phyloP scores from a whole-genome alignment of 2,888 invertebrate species.

The Leistus spinibarbis region DNA sequence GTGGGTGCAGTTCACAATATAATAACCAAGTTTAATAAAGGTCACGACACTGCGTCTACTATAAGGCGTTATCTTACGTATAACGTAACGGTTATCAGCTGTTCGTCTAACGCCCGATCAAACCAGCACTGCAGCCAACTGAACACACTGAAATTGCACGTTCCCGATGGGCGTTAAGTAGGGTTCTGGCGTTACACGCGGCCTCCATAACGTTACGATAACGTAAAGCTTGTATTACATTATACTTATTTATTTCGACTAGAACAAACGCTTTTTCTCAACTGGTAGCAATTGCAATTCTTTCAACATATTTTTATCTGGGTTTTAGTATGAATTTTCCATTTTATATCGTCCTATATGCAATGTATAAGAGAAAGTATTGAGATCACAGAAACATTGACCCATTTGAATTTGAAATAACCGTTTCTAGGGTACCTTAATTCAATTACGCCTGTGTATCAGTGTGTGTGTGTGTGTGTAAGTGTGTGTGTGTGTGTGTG shows the following conservation, averaged over 20 bases:
- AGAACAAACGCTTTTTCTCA: too few relatives aligned
- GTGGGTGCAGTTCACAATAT: slow-evolving; percentile 34
- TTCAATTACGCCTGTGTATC: too few relatives aligned
- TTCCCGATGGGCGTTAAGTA: slow-evolving; percentile 15
- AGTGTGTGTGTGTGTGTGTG: too few relatives aligned
- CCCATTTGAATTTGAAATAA: too few relatives aligned
- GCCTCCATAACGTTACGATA: neutral
- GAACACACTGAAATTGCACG: slow-evolving; percentile 22
- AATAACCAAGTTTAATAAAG: slow-evolving; percentile 32
- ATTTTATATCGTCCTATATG: too few relatives aligned
- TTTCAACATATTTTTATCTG: too few relatives aligned
- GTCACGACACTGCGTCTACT: slow-evolving; percentile 21
- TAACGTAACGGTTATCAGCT: slow-evolving; percentile 28
- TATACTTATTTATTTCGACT: neutral
- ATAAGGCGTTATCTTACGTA: slow-evolving; percentile 16
- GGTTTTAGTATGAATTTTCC: too few relatives aligned
- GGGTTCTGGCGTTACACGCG: slow-evolving; percentile 12
- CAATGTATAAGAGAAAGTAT: too few relatives aligned
- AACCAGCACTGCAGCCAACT: neutral
- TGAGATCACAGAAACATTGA: too few relatives aligned
- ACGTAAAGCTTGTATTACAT: neutral
- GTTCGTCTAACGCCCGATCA: slow-evolving; percentile 5
- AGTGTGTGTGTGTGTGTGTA: too few relatives aligned
- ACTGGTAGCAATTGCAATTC: too few relatives aligned
- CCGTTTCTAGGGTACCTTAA: too few relatives aligned